phyloP scores from a whole-genome alignment of 2,113 vertebrate genomes.

The Tor tambroides region DNA sequence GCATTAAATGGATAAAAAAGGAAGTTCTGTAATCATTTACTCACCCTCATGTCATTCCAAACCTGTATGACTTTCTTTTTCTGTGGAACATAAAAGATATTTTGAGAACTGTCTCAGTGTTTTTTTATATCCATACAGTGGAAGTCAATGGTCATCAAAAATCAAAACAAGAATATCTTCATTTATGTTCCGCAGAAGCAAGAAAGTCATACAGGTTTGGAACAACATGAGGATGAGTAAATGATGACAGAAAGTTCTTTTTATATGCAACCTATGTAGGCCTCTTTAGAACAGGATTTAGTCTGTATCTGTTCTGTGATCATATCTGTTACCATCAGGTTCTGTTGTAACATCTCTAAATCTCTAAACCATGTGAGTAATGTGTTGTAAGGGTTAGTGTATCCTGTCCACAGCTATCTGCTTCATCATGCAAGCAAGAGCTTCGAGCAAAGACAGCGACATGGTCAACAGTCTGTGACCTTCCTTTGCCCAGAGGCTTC shows the following conservation, averaged over 20 bases:
- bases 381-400: not conserved
- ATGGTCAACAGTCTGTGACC: constrained; percentile 25
- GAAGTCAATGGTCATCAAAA: not conserved
- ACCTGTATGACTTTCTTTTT: not conserved
- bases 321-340: not conserved
- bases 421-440: not conserved
- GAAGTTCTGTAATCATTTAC: not conserved
- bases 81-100: not conserved
- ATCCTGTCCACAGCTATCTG: not conserved
- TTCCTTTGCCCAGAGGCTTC: constrained; percentile 3
- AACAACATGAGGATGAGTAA: not conserved
- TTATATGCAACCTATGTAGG: too few relatives aligned
- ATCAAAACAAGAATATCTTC: too few relatives aligned
- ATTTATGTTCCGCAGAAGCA: not conserved
- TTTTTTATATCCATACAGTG: not conserved
- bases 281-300: too few relatives aligned
- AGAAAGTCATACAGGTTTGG: not conserved
- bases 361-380: not conserved
- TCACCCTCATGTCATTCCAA: not conserved
- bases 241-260: not conserved
- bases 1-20: not conserved
- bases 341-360: not conserved
- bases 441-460: not conserved
- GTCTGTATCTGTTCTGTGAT: not conserved
- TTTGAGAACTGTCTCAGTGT: not conserved